These are phyloP conservation scores for Junonia oenone DNA, from an alignment of 2,888 invertebrate genomes.

Conservation along the genomic window DNA sequence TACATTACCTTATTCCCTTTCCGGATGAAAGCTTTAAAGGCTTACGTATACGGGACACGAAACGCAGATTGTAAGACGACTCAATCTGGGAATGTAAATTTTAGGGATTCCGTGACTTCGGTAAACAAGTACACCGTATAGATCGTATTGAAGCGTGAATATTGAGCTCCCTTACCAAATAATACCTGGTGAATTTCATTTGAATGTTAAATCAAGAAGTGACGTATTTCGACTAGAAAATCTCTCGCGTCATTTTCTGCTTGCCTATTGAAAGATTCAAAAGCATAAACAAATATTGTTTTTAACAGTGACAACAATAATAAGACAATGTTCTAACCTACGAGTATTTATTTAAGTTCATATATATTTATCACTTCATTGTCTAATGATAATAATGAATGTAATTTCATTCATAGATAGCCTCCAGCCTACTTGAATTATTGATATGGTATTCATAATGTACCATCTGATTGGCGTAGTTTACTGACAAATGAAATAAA, in stretches of 20 bases:
- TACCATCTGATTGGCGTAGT: no score
- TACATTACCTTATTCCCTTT: conserved; percentile 13
- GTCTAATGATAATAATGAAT: no score
- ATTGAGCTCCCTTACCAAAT: conserved; percentile 23
- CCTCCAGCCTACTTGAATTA: no score
- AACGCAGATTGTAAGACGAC: conserved; percentile 30
- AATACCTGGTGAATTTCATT: neutral
- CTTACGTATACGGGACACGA: conserved; percentile 27
- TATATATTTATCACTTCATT: no score
- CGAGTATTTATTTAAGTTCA: no score
- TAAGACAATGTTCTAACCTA: no score
- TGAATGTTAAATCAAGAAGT: neutral
- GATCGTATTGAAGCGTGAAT: conserved; percentile 33
- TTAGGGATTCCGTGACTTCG: conserved; percentile 33
- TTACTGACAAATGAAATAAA: no score
- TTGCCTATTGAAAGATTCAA: neutral
- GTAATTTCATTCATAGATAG: no score
- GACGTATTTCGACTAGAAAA: neutral
- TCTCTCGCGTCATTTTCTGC: neutral
- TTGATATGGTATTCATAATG: no score
- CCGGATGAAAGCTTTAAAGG: conserved; percentile 28
- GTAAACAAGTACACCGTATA: conserved; percentile 27
- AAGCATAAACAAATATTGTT: no score
- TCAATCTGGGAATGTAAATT: conserved; percentile 43
- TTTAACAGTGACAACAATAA: no score